Evolutionary conservation across 2,888 invertebrate genomes (phyloP).

Genomic region (Scotopteryx bipunctaria): DNA sequence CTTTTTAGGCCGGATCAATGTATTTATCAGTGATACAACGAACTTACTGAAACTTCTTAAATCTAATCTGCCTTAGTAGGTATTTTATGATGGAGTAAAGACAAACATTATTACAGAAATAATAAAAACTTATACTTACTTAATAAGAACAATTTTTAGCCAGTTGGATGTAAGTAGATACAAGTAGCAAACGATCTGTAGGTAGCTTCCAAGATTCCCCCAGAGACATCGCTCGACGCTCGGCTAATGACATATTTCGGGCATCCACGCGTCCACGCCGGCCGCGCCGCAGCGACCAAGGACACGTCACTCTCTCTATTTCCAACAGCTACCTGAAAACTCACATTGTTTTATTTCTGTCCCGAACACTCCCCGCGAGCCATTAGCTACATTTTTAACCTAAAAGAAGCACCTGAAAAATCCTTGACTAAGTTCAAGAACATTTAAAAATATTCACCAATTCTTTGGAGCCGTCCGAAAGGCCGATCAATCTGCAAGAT

Average conservation of each 20-base stretch:
- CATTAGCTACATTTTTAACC: slow-evolving; percentile 20
- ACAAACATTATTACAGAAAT: too few species aligned
- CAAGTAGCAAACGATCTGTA: slow-evolving; percentile 6
- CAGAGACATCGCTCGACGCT: slow-evolving; percentile 43
- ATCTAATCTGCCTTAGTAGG: too few species aligned
- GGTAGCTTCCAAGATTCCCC: slow-evolving; percentile 42
- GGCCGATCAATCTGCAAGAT: slow-evolving; percentile 33
- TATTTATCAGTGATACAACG: too few species aligned
- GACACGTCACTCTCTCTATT: slow-evolving; percentile 75
- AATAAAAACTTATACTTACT: too few species aligned
- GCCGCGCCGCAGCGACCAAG: slow-evolving; percentile 61
- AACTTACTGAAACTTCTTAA: too few species aligned
- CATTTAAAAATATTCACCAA: slow-evolving; percentile 30
- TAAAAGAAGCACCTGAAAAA: slow-evolving; percentile 10
- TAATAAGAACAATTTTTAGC: not conserved
- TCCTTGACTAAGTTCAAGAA: slow-evolving; percentile 31
- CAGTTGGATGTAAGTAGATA: not conserved
- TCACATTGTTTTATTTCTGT: slow-evolving; percentile 79
- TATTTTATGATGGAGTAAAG: too few species aligned
- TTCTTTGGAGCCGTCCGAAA: slow-evolving; percentile 35
- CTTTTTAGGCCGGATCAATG: too few species aligned
- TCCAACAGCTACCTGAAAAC: slow-evolving; percentile 75
- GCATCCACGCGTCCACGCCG: too few species aligned
- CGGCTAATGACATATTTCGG: slow-evolving; percentile 72
- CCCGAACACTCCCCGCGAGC: slow-evolving; percentile 62